Base-by-base conservation (phyloP, 2,113 vertebrate genomes). In the Boulengeromyrus knoepffleri region DNA sequence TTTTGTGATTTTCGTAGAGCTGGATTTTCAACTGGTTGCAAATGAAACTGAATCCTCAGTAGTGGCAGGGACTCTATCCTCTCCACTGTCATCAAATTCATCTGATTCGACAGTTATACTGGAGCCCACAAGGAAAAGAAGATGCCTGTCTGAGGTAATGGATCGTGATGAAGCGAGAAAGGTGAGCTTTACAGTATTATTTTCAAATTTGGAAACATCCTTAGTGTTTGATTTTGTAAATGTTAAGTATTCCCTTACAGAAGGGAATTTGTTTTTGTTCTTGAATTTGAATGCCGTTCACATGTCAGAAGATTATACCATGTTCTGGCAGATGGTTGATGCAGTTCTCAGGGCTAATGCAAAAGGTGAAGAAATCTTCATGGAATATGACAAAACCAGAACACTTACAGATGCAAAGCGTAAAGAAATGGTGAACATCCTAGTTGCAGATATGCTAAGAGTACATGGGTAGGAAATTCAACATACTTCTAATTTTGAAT, bases 401-500 rank as follows among this genome's bases (percentile, higher is more conserved):
- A 47, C 89, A 13, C 84, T 91, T 13, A 10, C 31, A 13, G 90
- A 93, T 91, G 91, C 90, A 88, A 90, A 77, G 19, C 90, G 89
- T 50, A 83, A 90, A 4, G 91, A 93, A 88, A 88, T 92, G 90
- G 91, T 93, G 39, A 92, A 92, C 91, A 91, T 92, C 5, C 91
- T 92, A 83, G 89, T 85, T 88, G 92, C 92, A 89, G 93, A 93
- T 49, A 52, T 93, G 53, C 90, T 84, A 1, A 91, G 91, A 13
- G 91, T 90, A 17, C 83, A 92, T 91, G 89, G 90, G 91, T 92
- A 80, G 89, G n/a, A 27, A 19, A 70, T 50, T 31, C 45, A 39
- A 24, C 19, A 24, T 50, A 39, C 85, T 58, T 45, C 27, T 15
- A 45, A 62, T 39, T 49, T 8, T 45, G 74, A 86, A 13, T 87